These are phyloP conservation scores for Oncorhynchus kisutch DNA, from an alignment of 2,113 vertebrate species.

Conservation along the genomic window DNA sequence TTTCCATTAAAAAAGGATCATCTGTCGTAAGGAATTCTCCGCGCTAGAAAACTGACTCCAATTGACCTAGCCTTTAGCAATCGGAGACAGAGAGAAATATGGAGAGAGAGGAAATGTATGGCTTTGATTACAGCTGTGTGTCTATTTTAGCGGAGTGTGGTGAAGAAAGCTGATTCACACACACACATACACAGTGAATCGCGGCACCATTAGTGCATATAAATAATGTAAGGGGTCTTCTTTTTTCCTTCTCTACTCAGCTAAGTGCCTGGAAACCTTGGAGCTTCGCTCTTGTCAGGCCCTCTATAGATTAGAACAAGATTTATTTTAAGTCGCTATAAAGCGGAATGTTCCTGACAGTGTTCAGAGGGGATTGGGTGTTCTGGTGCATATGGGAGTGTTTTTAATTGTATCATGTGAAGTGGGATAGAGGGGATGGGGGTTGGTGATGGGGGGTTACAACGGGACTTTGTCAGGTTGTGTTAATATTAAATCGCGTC, in stretches of 20 bases:
- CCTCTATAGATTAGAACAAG: constrained; percentile 98
- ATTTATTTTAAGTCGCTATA: constrained; percentile 97
- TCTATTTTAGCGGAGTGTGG: constrained; percentile 92
- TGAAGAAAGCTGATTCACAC: constrained; percentile 81
- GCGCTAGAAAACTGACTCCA: constrained; percentile 89
- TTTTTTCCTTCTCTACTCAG: constrained; percentile 83
- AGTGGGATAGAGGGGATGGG: background rate
- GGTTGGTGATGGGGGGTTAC: constrained; percentile 59
- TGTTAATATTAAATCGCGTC: constrained; percentile 74
- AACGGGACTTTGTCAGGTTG: constrained; percentile 78
- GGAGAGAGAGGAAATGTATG: constrained; percentile 86
- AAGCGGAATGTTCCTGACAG: constrained; percentile 91
- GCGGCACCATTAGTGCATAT: constrained; percentile 41
- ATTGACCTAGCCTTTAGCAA: constrained; percentile 91
- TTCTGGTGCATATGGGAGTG: constrained; percentile 81
- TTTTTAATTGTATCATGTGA: constrained; percentile 17
- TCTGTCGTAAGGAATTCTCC: constrained; percentile 84
- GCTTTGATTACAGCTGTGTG: constrained; percentile 91
- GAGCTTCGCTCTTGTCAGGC: constrained; percentile 90
- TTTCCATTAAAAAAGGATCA: constrained; percentile 74
- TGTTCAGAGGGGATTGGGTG: constrained; percentile 86
- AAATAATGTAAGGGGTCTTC: constrained; percentile 36
- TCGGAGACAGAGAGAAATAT: constrained; percentile 79
- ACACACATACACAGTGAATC: constrained; percentile 41
- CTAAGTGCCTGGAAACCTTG: constrained; percentile 98